Conservation (phyloP, 2,113 vertebrate genomes). For the Cochlearius cochlearius region DNA sequence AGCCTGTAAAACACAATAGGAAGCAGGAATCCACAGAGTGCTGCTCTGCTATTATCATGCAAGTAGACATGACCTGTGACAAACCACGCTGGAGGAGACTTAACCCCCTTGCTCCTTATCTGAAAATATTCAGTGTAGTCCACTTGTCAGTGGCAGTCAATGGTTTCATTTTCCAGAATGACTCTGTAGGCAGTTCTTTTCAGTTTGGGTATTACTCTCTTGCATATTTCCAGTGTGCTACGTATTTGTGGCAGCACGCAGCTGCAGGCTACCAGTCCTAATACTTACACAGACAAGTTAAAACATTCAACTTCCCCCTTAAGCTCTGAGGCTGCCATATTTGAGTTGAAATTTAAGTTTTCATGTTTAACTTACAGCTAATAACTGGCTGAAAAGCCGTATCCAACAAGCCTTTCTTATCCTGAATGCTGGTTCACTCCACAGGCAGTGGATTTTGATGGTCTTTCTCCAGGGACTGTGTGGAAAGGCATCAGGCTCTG, state of each 20-base stretch:
- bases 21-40: conserved; percentile 58
- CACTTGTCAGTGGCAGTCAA: conserved; percentile 19
- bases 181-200: not conserved
- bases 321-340: not conserved
- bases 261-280: not conserved
- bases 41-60: conserved; percentile 60
- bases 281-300: not conserved
- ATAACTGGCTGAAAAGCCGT: fast-evolving
- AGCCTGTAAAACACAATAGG: conserved; percentile 83
- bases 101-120: conserved; percentile 63
- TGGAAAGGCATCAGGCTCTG: not conserved
- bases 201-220: not conserved
- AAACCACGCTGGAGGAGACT: conserved; percentile 51
- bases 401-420: not conserved
- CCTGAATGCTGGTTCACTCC: not conserved
- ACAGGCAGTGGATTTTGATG: not conserved
- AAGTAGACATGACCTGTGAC: conserved; percentile 58
- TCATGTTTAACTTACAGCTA: not conserved
- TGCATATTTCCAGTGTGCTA: not conserved
- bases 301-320: not conserved
- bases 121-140: conserved; percentile 30
- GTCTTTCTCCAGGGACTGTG: not conserved
- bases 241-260: fast-evolving
- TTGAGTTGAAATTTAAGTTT: not conserved
- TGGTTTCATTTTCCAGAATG: conserved; percentile 26